Percentiles rank a stretch among this genome's conserved stretches.
These are phyloP conservation scores for Alouatta palliata DNA, from an alignment of 2,113 vertebrate genomes.

Conservation along the genomic window DNA sequence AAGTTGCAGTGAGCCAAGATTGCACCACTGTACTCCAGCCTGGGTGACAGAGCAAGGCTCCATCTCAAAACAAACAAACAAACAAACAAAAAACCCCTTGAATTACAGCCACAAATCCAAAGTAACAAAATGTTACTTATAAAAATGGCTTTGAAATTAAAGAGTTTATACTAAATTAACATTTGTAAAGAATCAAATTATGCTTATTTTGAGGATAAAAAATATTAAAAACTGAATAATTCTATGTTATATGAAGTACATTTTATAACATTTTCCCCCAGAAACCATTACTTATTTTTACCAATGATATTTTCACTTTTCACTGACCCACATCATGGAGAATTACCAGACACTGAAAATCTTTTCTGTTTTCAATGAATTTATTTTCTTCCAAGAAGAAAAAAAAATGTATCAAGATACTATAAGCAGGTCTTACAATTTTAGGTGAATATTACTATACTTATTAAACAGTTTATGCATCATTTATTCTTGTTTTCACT, in stretches of 20 bases:
- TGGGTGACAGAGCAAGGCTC: too few species aligned
- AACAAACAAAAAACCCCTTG: too few species aligned
- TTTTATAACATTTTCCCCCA: background rate
- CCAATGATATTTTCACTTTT: background rate
- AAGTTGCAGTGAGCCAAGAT: too few species aligned
- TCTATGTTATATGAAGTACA: background rate
- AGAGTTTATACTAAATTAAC: conserved; percentile 14
- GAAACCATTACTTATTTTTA: background rate
- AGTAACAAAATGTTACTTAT: background rate
- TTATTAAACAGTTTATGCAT: background rate
- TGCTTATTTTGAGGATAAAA: background rate
- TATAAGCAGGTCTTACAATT: background rate
- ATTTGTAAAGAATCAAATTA: background rate
- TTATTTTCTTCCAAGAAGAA: background rate
- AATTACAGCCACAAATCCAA: background rate
- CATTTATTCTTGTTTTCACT: background rate
- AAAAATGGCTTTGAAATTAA: background rate
- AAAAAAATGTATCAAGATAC: background rate
- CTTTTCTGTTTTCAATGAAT: background rate
- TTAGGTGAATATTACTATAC: background rate
- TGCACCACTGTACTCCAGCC: too few species aligned
- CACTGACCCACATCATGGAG: background rate
- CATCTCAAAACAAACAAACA: too few species aligned
- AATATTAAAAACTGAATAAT: background rate
- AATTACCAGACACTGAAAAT: background rate